Percentiles rank a stretch among this genome's conserved stretches.
These are phyloP conservation scores for Castor canadensis DNA, from an alignment of 2,113 vertebrate species.

Conservation along the genomic window DNA sequence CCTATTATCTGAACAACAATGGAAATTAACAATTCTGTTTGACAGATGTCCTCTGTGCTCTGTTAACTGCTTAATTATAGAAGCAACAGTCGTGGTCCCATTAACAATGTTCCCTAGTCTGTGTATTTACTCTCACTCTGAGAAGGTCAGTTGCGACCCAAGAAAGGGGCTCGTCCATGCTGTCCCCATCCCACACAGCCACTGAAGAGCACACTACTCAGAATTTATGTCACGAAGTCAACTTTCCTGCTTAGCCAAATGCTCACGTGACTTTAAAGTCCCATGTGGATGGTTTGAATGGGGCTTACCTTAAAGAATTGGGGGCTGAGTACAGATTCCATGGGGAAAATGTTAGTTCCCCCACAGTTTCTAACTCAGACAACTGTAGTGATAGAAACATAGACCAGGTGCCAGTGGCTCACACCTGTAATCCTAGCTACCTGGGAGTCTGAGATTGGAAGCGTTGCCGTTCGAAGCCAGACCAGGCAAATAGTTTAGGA, in stretches of 20 bases:
- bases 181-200: neutral
- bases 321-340: neutral
- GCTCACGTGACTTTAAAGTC: neutral
- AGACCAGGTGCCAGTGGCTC: too few species aligned
- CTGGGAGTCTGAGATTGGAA: too few species aligned
- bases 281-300: neutral
- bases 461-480: too few species aligned
- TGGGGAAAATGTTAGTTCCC: neutral
- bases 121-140: neutral
- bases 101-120: neutral
- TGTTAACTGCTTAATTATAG: neutral
- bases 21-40: neutral
- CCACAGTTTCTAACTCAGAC: neutral
- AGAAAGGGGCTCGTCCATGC: too few species aligned
- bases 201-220: rapidly evolving
- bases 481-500: too few species aligned
- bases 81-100: neutral
- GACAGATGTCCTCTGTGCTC: neutral
- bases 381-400: neutral
- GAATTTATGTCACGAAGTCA: neutral
- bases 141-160: neutral
- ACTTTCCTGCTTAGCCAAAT: neutral
- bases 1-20: neutral
- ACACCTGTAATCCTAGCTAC: too few species aligned
- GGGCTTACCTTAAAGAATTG: neutral